Evolutionary conservation across 2,888 invertebrate species (phyloP).

Genomic region (Enchytraeus crypticus): DNA sequence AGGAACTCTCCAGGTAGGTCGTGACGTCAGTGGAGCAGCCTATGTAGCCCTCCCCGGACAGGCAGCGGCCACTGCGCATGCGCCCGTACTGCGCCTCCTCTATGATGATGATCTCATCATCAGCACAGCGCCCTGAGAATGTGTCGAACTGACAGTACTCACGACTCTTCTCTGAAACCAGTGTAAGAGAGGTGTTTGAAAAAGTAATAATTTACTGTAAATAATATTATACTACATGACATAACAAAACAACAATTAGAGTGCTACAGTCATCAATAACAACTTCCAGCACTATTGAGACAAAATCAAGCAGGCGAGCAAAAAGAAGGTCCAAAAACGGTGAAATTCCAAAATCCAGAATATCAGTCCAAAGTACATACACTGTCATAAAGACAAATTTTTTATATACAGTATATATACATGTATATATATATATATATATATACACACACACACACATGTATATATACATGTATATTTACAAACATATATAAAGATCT

Average conservation of each 20-base stretch:
- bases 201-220: not conserved
- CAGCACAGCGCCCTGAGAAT: constrained; percentile 16
- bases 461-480: not conserved
- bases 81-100: constrained; percentile 22
- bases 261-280: no score
- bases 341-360: no score
- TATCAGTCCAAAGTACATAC: not conserved
- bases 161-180: no score
- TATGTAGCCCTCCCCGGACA: constrained; percentile 23
- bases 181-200: no score
- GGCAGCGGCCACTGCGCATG: constrained; percentile 21
- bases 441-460: not conserved
- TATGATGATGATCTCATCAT: constrained; percentile 14
- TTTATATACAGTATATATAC: no score
- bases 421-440: not conserved
- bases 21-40: constrained; percentile 17
- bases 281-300: no score
- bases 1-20: constrained; percentile 6
- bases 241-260: no score
- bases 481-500: not conserved
- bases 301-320: no score
- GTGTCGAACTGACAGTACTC: constrained; percentile 22
- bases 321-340: no score
- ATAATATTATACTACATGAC: not conserved
- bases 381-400: not conserved